Evolutionary conservation across 1,140 invertebrate species (phyloP).

Genomic region (Cydia pomonella): DNA sequence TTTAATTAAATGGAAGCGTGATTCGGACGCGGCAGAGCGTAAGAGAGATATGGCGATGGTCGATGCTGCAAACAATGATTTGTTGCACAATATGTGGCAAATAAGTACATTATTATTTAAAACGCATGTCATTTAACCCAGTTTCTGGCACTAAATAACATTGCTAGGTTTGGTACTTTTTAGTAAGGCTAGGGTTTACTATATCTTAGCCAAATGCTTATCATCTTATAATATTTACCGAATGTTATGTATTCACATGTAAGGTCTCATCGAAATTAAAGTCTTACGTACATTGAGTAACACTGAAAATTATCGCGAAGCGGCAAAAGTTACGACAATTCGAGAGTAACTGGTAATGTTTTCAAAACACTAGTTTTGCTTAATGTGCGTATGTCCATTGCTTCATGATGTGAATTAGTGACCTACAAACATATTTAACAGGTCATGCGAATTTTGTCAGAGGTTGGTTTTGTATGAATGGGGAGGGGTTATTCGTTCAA

Average conservation of each 20-base stretch:
- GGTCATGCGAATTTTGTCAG: constrained; percentile 46
- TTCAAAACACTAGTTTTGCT: constrained; percentile 26
- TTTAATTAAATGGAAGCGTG: constrained; percentile 32
- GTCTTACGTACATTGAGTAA: no score
- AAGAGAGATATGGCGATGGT: constrained; percentile 37
- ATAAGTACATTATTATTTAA: constrained; percentile 9
- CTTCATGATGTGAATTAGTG: constrained; percentile 14
- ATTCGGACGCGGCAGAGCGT: constrained; percentile 38
- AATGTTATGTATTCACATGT: no score
- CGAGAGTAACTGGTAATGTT: not conserved
- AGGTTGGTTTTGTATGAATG: constrained; percentile 43
- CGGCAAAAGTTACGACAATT: no score
- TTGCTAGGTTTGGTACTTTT: no score
- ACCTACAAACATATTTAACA: constrained; percentile 42
- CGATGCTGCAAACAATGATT: constrained; percentile 39
- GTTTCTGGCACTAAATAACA: not conserved
- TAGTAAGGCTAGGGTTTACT: no score
- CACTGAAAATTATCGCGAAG: no score
- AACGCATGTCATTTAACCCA: not conserved
- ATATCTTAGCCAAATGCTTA: no score
- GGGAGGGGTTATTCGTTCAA: constrained; percentile 32
- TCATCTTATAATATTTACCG: no score
- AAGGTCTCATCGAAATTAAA: no score
- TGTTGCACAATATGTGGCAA: constrained; percentile 35
- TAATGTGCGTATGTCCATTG: not conserved